Conservation (phyloP, 2,797 vertebrate genomes). For the Channallabes apus region DNA sequence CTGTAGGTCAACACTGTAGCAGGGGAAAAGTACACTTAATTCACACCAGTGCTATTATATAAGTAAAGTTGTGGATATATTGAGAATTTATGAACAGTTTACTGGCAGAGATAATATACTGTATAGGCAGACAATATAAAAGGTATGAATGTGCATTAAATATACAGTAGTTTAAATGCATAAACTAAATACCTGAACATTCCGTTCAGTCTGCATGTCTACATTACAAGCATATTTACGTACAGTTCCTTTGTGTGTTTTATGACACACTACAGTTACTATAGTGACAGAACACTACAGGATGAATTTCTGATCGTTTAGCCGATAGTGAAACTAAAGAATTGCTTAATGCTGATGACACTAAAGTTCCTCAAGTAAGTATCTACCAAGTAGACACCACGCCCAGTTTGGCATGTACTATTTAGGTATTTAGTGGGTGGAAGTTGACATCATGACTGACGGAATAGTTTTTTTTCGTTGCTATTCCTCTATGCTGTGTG, state of each 20-base stretch:
- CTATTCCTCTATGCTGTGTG: not conserved
- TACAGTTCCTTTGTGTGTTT: not conserved
- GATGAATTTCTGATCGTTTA: not conserved
- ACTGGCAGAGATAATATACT: not conserved
- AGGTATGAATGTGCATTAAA: not conserved
- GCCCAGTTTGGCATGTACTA: not conserved
- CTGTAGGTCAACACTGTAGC: constrained; percentile 62
- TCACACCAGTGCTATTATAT: not conserved
- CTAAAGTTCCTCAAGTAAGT: not conserved
- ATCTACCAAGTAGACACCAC: not conserved
- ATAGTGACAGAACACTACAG: no score
- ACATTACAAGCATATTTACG: not conserved
- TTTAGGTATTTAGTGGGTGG: not conserved
- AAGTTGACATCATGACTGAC: not conserved
- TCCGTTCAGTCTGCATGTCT: not conserved
- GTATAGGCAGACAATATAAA: not conserved
- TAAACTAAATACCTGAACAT: not conserved
- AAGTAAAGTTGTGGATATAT: not conserved
- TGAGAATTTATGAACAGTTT: not conserved
- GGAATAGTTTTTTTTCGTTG: not conserved
- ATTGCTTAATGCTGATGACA: not conserved
- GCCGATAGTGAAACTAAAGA: not conserved
- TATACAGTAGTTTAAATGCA: not conserved
- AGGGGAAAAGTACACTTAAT: not conserved
- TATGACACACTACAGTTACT: not conserved